Evolutionary conservation across 2,113 vertebrate genomes (phyloP).

Genomic region (Toxotes jaculatrix): DNA sequence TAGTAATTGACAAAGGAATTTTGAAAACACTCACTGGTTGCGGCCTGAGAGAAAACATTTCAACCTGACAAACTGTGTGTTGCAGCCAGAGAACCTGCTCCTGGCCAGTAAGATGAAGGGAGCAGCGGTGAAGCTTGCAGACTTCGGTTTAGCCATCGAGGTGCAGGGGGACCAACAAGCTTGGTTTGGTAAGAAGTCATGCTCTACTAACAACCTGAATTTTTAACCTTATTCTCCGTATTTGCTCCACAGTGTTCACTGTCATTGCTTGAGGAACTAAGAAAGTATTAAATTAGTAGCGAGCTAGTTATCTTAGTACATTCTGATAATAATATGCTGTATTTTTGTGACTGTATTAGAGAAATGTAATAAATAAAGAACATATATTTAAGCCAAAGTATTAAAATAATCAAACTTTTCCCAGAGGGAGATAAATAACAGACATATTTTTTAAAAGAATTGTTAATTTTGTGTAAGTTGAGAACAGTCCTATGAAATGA

Average conservation of each 20-base stretch:
- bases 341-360: neutral
- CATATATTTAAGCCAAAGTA: neutral
- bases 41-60: neutral
- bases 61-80: slow-evolving; percentile 11
- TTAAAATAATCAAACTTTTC: neutral
- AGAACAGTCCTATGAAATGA: neutral
- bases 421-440: neutral
- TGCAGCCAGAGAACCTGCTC: slow-evolving; percentile 96
- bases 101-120: slow-evolving; percentile 99
- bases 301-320: neutral
- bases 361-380: neutral
- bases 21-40: neutral
- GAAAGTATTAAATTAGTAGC: neutral
- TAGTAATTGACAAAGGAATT: neutral
- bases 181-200: slow-evolving; percentile 94
- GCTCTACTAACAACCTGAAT: too few relatives aligned
- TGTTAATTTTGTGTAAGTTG: neutral
- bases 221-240: neutral
- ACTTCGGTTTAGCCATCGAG: slow-evolving; percentile 98
- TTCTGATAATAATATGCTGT: neutral
- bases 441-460: neutral
- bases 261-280: slow-evolving; percentile 3
- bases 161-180: slow-evolving; percentile 99
- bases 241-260: neutral
- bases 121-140: slow-evolving; percentile 97